Conservation (phyloP, 2,888 invertebrate species). For the Plebejus melissa region DNA sequence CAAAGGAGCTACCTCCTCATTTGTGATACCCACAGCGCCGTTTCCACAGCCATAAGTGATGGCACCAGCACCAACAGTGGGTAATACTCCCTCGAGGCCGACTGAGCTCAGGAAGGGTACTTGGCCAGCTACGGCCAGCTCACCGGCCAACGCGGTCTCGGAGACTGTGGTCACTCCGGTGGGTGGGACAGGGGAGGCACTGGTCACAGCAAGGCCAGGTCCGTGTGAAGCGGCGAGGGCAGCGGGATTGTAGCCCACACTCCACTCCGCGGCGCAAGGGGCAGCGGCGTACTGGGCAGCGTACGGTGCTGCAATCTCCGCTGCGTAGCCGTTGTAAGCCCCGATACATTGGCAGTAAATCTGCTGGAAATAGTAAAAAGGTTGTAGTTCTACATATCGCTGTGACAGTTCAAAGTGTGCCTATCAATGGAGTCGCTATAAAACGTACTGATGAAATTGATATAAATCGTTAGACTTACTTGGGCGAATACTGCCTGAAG, state of each 20-base stretch:
- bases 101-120: conserved; percentile 49
- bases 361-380: conserved; percentile 27
- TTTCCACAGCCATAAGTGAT: conserved; percentile 40
- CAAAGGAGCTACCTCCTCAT: conserved; percentile 33
- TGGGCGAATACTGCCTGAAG: conserved; percentile 14
- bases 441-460: neutral
- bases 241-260: conserved; percentile 27
- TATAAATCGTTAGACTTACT: neutral
- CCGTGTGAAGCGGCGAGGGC: conserved; percentile 34
- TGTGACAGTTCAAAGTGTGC: neutral
- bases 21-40: conserved; percentile 39
- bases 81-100: conserved; percentile 44
- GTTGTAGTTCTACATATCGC: neutral
- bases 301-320: neutral
- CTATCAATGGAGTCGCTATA: neutral
- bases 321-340: conserved; percentile 2
- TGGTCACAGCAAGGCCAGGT: conserved; percentile 39
- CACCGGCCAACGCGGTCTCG: conserved; percentile 47
- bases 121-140: conserved; percentile 43
- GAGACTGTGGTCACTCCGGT: conserved; percentile 46
- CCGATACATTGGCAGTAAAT: conserved; percentile 30
- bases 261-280: conserved; percentile 18
- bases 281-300: conserved; percentile 17
- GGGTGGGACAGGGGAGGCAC: conserved; percentile 47
- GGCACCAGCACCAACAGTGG: conserved; percentile 43